Conservation (phyloP, 1,140 invertebrate species). For the Scaptomyza hsui region DNA sequence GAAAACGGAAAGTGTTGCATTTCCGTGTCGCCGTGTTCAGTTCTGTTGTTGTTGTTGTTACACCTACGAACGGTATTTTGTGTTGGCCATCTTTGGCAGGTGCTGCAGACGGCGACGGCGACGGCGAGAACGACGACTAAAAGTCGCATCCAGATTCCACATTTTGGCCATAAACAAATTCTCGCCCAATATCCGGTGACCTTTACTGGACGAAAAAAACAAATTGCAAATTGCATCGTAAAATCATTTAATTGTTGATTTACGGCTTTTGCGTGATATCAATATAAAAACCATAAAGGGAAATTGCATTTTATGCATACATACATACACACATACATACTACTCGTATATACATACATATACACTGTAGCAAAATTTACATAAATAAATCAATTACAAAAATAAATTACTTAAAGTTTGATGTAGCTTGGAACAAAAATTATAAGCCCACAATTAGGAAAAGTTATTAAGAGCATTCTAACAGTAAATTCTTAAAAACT, state of each 20-base stretch:
- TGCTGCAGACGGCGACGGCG: slow-evolving; percentile 25
- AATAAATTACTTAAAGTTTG: no score
- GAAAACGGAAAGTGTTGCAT: slow-evolving; percentile 77
- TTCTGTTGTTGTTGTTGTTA: slow-evolving; percentile 13
- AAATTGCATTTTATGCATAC: slow-evolving; percentile 48
- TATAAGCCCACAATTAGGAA: no score
- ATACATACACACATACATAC: background rate
- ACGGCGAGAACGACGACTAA: background rate
- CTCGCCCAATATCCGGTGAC: slow-evolving; percentile 44
- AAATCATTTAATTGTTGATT: slow-evolving; percentile 72
- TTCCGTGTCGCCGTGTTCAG: slow-evolving; percentile 40
- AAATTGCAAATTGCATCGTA: slow-evolving; percentile 62
- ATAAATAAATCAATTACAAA: no score
- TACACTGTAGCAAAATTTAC: no score
- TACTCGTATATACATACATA: background rate
- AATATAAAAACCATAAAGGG: slow-evolving; percentile 51
- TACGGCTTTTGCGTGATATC: slow-evolving; percentile 66
- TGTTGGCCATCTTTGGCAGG: slow-evolving; percentile 57
- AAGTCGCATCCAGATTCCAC: slow-evolving; percentile 20
- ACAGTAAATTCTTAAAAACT: no score
- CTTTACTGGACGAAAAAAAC: slow-evolving; percentile 25
- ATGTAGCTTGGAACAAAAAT: no score
- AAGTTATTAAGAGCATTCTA: no score
- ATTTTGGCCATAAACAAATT: slow-evolving; percentile 52
- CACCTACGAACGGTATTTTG: background rate